Evolutionary conservation across 2,888 invertebrate species (phyloP), one percentile per base, ranked within the genome.

Genomic region (Erebia palarica): DNA sequence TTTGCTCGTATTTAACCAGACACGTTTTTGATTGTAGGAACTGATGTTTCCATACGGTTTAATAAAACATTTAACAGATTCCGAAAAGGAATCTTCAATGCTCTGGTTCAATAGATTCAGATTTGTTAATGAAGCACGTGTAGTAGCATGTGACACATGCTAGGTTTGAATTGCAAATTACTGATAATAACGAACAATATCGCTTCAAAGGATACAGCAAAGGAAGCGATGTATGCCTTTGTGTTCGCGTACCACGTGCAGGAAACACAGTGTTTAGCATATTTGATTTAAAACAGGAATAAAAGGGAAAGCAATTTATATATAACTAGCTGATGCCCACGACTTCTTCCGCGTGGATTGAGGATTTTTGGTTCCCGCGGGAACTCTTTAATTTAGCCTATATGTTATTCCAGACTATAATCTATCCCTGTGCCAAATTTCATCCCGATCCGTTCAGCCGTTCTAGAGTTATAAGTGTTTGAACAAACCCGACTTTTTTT

Each of bases 131-230:
- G 36, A 58, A 5, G 57, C 66, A 66, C 57, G 66, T 66, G 66
- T 66, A 8, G 18, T 7, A 55, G 42, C 55, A 58, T n/a, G 42
- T 55, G 66, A 14, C 57, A 66, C 47, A 44, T 27, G 36, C 18
- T 21, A 44, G 58, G 42, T 58, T 66, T 57, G 21, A 57, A 66
- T 66, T 57, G 66, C 66, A 66, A 66, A 66, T 66, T 21, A 47
- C 58, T 57, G 66, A 66, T 66, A 66, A 66, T 66, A 66, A 66
- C 66, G 42, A 58, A 57, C 47, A 60, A 60, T 60, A 60, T 61
- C 55, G 60, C 61, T 61, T 53, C 53, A 68, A 49, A 68, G 51
- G 59, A 61, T 53, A 60, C 61, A 58, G 11, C 16, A 49, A 47
- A 57, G 55, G 36, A 47, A 49, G 21, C 42, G 55, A 14, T n/a